Base-by-base conservation (phyloP, 2,888 invertebrate genomes). In the Cheilosia grossa region DNA sequence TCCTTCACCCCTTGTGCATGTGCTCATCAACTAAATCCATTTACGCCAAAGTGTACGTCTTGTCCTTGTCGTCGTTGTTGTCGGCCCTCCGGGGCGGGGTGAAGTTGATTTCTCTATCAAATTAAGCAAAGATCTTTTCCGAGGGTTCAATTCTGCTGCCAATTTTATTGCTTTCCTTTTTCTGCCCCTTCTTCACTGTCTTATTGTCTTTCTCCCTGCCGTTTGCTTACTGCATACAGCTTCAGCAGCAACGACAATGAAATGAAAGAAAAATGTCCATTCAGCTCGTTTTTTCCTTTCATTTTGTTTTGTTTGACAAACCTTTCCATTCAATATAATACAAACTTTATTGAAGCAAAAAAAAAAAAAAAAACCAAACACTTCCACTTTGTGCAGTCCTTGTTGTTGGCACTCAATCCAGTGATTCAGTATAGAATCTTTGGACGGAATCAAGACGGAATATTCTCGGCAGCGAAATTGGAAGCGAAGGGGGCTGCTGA, bases 101-200 rank as follows among this genome's bases (percentile, higher is more conserved):
- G 30, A 10, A 44, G 53, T 61, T 61, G 47, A 66, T 59, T 53
- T 67, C 47, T 53, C 77, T 66, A 77, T 77, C 59, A 82, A 82
- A 82, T 77, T 82, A 82, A 72, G 77, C 61, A 53, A 77, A 82
- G 27, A 77, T 77, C 64, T 64, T 44, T 56, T 77, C 77, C 66
- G 64, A 77, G 47, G 61, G 37, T 77, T 70, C 70, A 77, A 54
- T 79, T 79, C 80, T 63, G 64, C 42, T 82, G 82, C 64, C 82
- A 77, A 82, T 77, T 81, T 69, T 21, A 53, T 61, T 69, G 54
- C 40, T 13, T 27, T 63, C 27, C 5, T 17, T 17, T 15, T 30
- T 44, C 54, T 15, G n/a, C 37, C 33, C 33, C 15, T 47, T 63
- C 10, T 15, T 6, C 19, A 37, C 4, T 15, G 21, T 53, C 42